phyloP scores from a whole-genome alignment of 2,797 vertebrate genomes.

The Sparidentex hasta region DNA sequence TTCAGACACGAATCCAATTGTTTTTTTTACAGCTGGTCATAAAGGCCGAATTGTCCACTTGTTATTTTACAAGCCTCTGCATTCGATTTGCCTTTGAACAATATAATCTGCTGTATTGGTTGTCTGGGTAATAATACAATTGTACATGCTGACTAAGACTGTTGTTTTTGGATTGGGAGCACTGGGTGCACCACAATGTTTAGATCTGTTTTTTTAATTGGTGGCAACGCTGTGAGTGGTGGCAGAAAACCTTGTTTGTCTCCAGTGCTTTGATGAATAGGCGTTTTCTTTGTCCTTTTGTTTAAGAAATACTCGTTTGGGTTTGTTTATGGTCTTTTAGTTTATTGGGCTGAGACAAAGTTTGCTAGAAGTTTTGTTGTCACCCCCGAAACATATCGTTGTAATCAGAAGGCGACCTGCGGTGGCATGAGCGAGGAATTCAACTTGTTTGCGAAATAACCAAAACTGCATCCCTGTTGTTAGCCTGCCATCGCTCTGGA shows the following conservation, averaged over 20 bases:
- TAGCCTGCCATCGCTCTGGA: too few species aligned
- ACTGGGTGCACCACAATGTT: neutral
- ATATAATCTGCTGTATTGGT: constrained; percentile 20
- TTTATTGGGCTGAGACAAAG: neutral
- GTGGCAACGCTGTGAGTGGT: neutral
- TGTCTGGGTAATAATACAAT: constrained; percentile 6
- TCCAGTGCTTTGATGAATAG: neutral
- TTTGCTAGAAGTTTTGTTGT: constrained; percentile 9
- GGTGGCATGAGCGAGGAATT: too few species aligned
- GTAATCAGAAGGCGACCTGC: too few species aligned
- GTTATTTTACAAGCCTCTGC: constrained; percentile 10
- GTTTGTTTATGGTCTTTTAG: neutral
- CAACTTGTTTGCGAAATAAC: too few species aligned
- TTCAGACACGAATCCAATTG: constrained; percentile 9
- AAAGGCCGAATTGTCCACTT: constrained; percentile 1
- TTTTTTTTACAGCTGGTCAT: neutral
- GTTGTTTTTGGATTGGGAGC: neutral
- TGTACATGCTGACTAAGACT: neutral
- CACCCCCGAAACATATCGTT: neutral
- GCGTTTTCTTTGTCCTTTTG: neutral
- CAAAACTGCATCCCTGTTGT: too few species aligned
- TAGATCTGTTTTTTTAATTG: constrained; percentile 4
- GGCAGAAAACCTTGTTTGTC: neutral
- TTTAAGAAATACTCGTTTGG: neutral
- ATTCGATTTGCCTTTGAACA: constrained; percentile 24